Conservation (phyloP, 2,113 vertebrate genomes). For the Pardalotus punctatus region DNA sequence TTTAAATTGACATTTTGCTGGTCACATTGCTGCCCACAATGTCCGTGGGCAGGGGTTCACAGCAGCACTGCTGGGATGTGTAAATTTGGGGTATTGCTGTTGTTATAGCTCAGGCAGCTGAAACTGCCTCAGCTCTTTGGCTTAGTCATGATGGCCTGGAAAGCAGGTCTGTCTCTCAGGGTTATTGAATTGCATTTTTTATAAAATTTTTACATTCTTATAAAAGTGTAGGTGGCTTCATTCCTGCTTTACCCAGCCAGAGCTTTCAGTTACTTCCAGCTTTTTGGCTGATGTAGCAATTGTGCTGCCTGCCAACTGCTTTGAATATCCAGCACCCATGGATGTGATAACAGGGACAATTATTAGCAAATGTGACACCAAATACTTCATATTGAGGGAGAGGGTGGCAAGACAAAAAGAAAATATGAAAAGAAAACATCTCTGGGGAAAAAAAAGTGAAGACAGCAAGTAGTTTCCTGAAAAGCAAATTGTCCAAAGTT, state of each 20-base stretch:
- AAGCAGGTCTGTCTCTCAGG: neutral
- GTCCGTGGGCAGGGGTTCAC: neutral
- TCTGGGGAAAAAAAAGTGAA: neutral
- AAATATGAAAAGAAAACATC: neutral
- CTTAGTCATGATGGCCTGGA: neutral
- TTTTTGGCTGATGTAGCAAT: neutral
- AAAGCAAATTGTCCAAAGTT: neutral
- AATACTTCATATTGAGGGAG: neutral
- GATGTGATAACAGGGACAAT: neutral
- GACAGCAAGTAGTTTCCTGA: neutral
- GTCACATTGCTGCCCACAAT: neutral
- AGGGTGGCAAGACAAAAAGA: neutral
- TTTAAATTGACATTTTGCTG: neutral
- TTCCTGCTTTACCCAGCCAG: neutral
- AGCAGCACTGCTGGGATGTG: neutral
- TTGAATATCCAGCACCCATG: neutral
- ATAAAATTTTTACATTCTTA: neutral
- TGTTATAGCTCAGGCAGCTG: neutral
- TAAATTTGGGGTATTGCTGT: too few relatives aligned
- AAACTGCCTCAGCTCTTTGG: neutral
- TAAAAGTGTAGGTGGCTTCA: neutral
- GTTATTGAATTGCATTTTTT: neutral
- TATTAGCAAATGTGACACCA: neutral
- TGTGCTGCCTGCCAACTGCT: fast-evolving
- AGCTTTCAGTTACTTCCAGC: neutral